These are phyloP conservation scores for Acromyrmex charruanus DNA, from an alignment of 1,140 invertebrate genomes.

Conservation along the genomic window DNA sequence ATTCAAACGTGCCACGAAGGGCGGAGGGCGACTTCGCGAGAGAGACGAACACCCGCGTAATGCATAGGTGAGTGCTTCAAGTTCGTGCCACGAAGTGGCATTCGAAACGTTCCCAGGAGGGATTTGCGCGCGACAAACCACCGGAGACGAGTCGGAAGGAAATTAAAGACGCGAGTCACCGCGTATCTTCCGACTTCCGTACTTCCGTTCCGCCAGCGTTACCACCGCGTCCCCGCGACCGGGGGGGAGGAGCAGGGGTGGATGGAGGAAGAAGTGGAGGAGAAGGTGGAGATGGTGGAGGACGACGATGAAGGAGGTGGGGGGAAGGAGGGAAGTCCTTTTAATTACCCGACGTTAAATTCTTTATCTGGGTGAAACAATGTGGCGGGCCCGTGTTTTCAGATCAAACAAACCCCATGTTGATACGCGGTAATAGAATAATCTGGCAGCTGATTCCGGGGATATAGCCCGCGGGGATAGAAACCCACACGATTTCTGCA, in stretches of 20 bases:
- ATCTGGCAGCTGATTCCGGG: constrained; percentile 87
- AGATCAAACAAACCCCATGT: constrained; percentile 86
- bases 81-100: constrained; percentile 30
- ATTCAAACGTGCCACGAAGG: background rate
- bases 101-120: constrained; percentile 77
- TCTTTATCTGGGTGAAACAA: constrained; percentile 87
- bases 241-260: background rate
- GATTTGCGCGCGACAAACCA: constrained; percentile 69
- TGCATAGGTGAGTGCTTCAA: constrained; percentile 5
- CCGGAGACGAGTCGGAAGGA: constrained; percentile 52
- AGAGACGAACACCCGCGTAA: constrained; percentile 3
- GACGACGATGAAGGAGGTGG: background rate
- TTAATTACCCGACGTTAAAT: constrained; percentile 87
- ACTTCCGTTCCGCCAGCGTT: background rate
- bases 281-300: background rate
- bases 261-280: background rate
- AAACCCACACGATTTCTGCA: constrained; percentile 83
- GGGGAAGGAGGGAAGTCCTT: constrained; percentile 73
- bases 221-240: constrained; percentile 68
- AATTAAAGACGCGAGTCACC: constrained; percentile 46
- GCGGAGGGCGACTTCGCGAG: background rate
- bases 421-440: constrained; percentile 88
- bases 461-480: constrained; percentile 86
- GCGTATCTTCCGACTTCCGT: constrained; percentile 8
- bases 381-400: constrained; percentile 86